Evolutionary conservation across 2,113 vertebrate species (phyloP).

Genomic region (Cepphus grylle): DNA sequence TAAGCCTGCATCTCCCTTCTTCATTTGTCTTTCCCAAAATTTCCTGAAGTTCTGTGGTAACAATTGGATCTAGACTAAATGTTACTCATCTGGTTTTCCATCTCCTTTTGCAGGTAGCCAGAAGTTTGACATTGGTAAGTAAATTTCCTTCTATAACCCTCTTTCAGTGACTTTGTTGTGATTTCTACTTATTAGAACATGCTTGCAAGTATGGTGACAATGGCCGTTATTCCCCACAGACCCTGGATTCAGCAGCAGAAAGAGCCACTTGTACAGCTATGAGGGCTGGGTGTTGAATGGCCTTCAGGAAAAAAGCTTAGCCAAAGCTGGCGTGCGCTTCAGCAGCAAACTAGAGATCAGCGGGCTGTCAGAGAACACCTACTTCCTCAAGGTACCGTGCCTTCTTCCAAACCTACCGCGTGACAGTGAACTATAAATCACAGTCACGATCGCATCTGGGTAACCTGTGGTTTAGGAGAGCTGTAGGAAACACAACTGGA

Average conservation of each 20-base stretch:
- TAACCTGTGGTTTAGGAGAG: not conserved
- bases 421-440: not conserved
- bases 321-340: slow-evolving; percentile 73
- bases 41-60: not conserved
- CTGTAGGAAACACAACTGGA: not conserved
- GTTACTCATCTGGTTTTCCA: not conserved
- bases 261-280: slow-evolving; percentile 76
- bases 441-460: not conserved
- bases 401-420: not conserved
- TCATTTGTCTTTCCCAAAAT: not conserved
- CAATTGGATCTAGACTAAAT: not conserved
- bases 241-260: slow-evolving; percentile 68
- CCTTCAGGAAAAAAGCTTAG: slow-evolving; percentile 75
- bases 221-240: slow-evolving; percentile 52
- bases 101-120: slow-evolving; percentile 52
- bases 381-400: slow-evolving; percentile 72
- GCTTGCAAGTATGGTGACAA: not conserved
- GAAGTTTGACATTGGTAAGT: slow-evolving; percentile 53
- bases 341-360: slow-evolving; percentile 75
- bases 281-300: slow-evolving; percentile 72
- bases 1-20: slow-evolving; percentile 49
- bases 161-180: not conserved
- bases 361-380: not conserved
- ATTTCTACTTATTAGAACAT: not conserved
- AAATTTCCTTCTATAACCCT: not conserved